phyloP scores from a whole-genome alignment of 1,140 invertebrate genomes.

The Achatina immaculata region DNA sequence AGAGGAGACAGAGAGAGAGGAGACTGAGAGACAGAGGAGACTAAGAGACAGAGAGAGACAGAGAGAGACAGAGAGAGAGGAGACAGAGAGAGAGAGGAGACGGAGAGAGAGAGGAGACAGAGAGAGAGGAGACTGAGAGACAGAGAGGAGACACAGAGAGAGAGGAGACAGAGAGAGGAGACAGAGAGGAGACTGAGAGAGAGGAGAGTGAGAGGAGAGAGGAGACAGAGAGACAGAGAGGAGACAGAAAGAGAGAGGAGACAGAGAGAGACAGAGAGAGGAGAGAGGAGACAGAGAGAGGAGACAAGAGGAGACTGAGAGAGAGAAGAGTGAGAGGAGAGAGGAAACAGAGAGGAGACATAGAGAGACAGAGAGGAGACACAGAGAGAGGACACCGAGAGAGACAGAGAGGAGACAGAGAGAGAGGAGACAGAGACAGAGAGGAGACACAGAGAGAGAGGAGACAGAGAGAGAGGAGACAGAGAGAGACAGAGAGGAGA shows the following conservation, averaged over 20 bases:
- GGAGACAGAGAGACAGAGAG: too few relatives aligned
- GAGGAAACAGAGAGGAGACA: not conserved
- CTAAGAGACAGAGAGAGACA: not conserved
- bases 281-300: not conserved
- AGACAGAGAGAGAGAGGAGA: not conserved
- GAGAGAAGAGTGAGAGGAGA: not conserved
- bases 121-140: not conserved
- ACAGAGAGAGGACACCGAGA: not conserved
- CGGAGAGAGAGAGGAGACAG: not conserved
- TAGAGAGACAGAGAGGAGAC: too few relatives aligned
- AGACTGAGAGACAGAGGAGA: not conserved
- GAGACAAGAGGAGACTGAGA: not conserved
- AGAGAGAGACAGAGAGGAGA: too few relatives aligned
- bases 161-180: not conserved
- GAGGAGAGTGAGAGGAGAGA: not conserved
- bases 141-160: not conserved
- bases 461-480: too few relatives aligned
- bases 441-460: too few relatives aligned
- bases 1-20: not conserved
- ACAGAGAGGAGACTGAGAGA: not conserved
- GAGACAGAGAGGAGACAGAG: not conserved
- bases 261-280: too few relatives aligned
- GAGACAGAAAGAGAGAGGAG: too few relatives aligned
- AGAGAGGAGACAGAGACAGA: not conserved
- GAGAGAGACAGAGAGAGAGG: not conserved